Conservation (phyloP, 2,113 vertebrate species). For the Panurus biarmicus region DNA sequence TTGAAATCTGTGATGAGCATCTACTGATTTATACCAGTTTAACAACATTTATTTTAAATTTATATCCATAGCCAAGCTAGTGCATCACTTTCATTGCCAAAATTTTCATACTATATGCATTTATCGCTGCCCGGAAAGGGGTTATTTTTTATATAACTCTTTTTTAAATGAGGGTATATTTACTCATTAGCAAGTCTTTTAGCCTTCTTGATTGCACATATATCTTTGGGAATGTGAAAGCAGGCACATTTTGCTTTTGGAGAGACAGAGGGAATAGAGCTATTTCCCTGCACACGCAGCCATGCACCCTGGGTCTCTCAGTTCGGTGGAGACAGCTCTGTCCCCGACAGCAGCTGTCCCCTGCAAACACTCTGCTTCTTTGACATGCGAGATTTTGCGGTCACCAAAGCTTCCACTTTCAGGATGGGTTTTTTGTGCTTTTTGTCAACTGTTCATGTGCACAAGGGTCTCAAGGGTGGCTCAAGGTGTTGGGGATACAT, state of each 20-base stretch:
- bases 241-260: background rate
- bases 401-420: background rate
- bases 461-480: too few relatives aligned
- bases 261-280: background rate
- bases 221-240: background rate
- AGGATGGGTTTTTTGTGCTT: background rate
- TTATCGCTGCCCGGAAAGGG: background rate
- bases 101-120: background rate
- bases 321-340: accelerated
- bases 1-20: background rate
- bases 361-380: background rate
- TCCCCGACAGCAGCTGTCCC: accelerated
- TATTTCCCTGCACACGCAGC: background rate
- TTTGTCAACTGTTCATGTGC: background rate
- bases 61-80: background rate
- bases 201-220: background rate
- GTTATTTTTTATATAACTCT: background rate
- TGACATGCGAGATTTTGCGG: accelerated
- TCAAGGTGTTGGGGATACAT: background rate
- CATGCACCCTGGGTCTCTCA: accelerated
- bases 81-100: background rate
- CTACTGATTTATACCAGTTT: background rate
- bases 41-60: background rate
- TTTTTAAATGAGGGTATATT: background rate
- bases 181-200: background rate